Base-by-base conservation (phyloP, 2,113 vertebrate genomes). In the Anseranas semipalmata region DNA sequence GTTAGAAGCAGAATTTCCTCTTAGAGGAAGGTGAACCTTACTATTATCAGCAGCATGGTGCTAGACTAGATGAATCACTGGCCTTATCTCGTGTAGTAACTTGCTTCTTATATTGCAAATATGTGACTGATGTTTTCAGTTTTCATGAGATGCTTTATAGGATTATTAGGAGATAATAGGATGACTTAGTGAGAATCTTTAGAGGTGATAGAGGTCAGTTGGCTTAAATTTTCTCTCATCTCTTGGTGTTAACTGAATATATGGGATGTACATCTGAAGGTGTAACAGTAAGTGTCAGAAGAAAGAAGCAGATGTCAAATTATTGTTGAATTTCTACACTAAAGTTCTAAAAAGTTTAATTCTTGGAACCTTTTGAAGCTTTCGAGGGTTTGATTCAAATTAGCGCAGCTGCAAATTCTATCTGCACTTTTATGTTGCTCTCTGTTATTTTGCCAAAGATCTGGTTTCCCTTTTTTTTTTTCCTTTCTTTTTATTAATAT, bases 301-400 rank as follows among this genome's bases (percentile, higher is more conserved):
- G 71, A 95, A 89, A 71, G 84, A 91, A 82, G 59, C 55, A 87
- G 46, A 77, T 92, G 50, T 94, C 55, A 91, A 48, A 74, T 94
- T 93, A 83, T 85, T 94, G 83, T 85, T 94, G 67, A 87, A 96
- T 90, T 95, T 94, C 91, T 80, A 35, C 77, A 67, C 46, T 37
- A 3, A 91, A 92, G 33, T 95, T 93, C 70, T 85, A 30, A 35
- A 28, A 87, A 85, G 74, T 94, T 92, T 80, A 81, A 68, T 80
- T 91, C 74, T 87, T 89, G 72, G 62, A 94, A 88, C 15, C 74
- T 90, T 95, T 94, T 93, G 85, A 94, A 95, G 78, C 89, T 90
- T 96, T 94, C 35, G 9, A 78, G 74, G 39, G 24, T 88, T 95
- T 85, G 86, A 60, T 87, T 89, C 83, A 93, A 91, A 95, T 95